Conservation (phyloP, 2,113 vertebrate genomes). For the Ptilonorhynchus violaceus region DNA sequence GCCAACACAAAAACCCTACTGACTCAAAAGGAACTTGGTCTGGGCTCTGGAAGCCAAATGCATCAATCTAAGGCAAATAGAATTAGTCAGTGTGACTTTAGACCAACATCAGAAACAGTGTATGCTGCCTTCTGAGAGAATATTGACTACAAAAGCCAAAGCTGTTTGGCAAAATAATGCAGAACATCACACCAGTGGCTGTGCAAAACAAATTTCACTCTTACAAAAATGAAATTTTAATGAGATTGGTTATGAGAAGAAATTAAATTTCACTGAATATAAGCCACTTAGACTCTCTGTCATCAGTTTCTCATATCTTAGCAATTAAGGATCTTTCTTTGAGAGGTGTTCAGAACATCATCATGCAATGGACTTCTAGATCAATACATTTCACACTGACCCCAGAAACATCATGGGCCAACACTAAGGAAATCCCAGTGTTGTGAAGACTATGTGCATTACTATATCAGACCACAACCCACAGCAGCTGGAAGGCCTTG, state of each 20-base stretch:
- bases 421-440: neutral
- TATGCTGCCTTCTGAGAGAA: neutral
- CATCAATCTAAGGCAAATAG: neutral
- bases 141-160: neutral
- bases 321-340: neutral
- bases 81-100: neutral
- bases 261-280: neutral
- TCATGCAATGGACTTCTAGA: neutral
- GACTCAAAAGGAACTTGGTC: neutral
- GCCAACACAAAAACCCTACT: neutral
- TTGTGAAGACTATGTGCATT: neutral
- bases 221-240: neutral
- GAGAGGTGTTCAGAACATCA: neutral
- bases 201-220: neutral
- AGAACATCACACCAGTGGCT: neutral
- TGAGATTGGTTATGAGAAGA: neutral
- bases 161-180: neutral
- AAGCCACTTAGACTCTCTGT: neutral
- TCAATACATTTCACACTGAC: neutral
- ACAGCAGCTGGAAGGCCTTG: neutral
- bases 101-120: neutral
- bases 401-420: neutral
- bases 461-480: neutral
- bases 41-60: neutral
- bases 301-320: neutral